A percentile compares a stretch with the other conserved stretches of the same genome.
phyloP scores from a whole-genome alignment of 2,113 vertebrate genomes.

The Cottus gobio region DNA sequence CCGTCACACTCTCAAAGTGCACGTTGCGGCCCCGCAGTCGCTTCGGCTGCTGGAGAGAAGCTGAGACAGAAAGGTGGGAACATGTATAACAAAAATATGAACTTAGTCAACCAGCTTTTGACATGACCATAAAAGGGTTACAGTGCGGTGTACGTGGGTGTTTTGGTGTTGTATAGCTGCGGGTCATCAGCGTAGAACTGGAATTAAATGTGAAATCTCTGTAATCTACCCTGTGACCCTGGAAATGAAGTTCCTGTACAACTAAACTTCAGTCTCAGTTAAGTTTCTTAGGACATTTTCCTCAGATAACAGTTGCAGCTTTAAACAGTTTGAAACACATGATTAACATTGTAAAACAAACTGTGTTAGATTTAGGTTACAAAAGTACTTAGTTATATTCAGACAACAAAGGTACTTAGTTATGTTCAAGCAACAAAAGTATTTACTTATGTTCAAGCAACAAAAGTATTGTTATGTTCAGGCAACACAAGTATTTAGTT shows the following conservation, averaged over 20 bases:
- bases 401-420: neutral
- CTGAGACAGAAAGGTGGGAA: constrained; percentile 8
- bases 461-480: neutral
- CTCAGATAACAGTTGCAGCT: no score
- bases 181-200: neutral
- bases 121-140: neutral
- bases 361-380: no score
- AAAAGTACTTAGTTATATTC: no score
- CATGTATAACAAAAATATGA: neutral
- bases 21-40: constrained; percentile 90
- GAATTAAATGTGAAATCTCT: neutral
- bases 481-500: no score
- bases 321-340: no score
- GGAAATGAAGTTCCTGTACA: no score
- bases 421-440: neutral
- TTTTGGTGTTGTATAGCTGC: neutral
- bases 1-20: constrained; percentile 93
- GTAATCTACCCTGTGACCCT: no score
- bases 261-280: no score
- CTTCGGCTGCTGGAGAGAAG: constrained; percentile 90
- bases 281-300: neutral
- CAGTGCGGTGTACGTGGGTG: neutral
- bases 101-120: neutral
- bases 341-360: no score
- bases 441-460: neutral